Conservation (phyloP, 2,113 vertebrate genomes). For the Columba livia region DNA sequence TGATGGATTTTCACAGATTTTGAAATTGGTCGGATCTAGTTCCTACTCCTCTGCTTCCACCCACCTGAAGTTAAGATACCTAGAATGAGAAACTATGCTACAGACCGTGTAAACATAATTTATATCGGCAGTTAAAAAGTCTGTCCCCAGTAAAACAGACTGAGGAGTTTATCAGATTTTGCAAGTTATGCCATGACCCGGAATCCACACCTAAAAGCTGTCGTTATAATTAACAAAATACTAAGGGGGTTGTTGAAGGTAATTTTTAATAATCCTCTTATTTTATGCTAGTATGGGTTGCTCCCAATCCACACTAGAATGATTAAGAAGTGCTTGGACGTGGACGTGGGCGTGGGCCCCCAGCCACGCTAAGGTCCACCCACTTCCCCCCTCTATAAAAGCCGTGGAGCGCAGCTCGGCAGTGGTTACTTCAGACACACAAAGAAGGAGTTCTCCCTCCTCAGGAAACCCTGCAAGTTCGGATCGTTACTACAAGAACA, state of each 20-base stretch:
- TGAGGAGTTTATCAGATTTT: background rate
- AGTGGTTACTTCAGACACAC: slow-evolving; percentile 82
- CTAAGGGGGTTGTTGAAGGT: background rate
- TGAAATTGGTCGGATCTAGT: background rate
- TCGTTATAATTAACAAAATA: background rate
- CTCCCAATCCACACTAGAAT: background rate
- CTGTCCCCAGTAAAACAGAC: background rate
- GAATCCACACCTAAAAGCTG: background rate
- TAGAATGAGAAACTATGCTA: background rate
- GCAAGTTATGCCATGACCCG: background rate
- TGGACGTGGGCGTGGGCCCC: background rate
- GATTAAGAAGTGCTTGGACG: background rate
- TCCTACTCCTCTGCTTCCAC: background rate
- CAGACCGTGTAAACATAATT: background rate
- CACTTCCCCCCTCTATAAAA: slow-evolving; percentile 85
- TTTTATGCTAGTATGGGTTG: background rate
- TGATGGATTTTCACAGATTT: background rate
- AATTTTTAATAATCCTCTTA: slow-evolving; percentile 16
- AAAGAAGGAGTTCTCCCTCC: slow-evolving; percentile 68
- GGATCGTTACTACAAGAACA: slow-evolving; percentile 54
- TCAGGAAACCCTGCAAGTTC: slow-evolving; percentile 72
- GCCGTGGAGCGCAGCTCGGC: slow-evolving; percentile 67
- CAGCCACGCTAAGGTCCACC: slow-evolving; percentile 43
- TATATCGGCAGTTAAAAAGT: background rate
- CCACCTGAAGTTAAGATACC: background rate